Evolutionary conservation across 1,140 invertebrate species (phyloP).

Genomic region (Lasaia peninsularis): DNA sequence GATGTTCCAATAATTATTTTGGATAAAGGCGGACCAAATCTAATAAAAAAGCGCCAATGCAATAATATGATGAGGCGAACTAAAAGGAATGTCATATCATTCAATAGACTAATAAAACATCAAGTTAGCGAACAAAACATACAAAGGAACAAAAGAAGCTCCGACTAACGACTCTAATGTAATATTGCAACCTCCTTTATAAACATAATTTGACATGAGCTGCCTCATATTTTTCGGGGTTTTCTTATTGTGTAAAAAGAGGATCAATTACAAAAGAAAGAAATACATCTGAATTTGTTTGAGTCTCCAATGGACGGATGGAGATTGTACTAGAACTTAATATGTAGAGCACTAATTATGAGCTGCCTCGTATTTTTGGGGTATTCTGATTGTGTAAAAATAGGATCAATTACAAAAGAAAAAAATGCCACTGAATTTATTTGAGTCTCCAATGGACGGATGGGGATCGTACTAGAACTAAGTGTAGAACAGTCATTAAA

Average conservation of each 20-base stretch:
- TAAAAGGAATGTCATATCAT: constrained; percentile 10
- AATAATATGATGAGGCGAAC: background rate
- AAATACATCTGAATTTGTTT: background rate
- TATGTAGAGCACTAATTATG: too few species aligned
- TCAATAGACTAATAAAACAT: constrained; percentile 9
- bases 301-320: too few species aligned
- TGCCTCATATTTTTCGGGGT: background rate
- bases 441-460: too few species aligned
- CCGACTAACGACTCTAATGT: constrained; percentile 19
- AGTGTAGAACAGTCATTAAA: too few species aligned
- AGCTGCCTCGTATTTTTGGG: background rate
- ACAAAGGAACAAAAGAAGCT: constrained; percentile 21
- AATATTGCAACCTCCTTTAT: constrained; percentile 24
- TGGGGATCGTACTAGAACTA: too few species aligned
- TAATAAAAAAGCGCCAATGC: constrained; percentile 1
- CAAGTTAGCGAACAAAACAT: constrained; percentile 7
- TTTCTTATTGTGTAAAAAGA: background rate
- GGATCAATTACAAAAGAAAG: background rate
- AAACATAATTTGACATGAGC: constrained; percentile 25
- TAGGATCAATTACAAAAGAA: background rate
- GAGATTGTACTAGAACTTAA: too few species aligned
- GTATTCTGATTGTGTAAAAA: background rate
- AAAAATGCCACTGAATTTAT: background rate
- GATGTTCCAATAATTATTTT: background rate
- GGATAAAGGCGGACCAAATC: background rate